Base-by-base conservation (phyloP, 2,797 vertebrate genomes). In the Lepilemur septentrionalis region DNA sequence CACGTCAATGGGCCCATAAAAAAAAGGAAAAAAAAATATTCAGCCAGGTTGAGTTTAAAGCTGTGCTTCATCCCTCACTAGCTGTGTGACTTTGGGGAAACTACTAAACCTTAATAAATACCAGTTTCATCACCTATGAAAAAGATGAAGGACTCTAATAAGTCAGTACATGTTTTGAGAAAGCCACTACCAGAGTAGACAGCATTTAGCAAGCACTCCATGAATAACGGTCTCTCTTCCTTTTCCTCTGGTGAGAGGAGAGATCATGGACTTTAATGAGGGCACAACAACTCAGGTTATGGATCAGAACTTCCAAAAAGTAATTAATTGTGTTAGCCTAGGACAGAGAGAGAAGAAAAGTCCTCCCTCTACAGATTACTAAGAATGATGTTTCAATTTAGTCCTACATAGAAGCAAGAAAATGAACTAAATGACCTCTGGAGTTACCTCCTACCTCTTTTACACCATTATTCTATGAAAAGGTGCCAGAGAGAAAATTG, bases 251-350 rank as follows among this genome's bases (percentile, higher is more conserved):
- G 25, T 48, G 28, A 38, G n/a, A n/a, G 32, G n/a, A 35, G 28
- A 46, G 46, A 43, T n/a, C 15, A 25, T 1, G 7, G 67, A 85
- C 35, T 87, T 76, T 46, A 67, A 69, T 1, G 12, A 43, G 18
- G 18, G n/a, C 32, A 86, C 28, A 94, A 89, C 65, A 90, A 67
- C 41, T 85, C 48, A 72, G 55, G 15, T 75, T 32, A 95, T 30
- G 75, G 57, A 84, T 63, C 52, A 76, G 46, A 90, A 84, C 59
- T 89, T 89, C 43, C 86, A 89, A 80, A 92, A 86, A 43, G 32
- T 50, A 81, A 1, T 50, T 59, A 23, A 82, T 1, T 91, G 41
- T 41, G 91, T 28, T 43, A 70, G n/a, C 7, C 23, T 28, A n/a
- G n/a, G 65, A 61, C 30, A 63, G 18, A n/a, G 11, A 43, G 48